These are phyloP conservation scores for Paralichthys olivaceus DNA, from an alignment of 2,113 vertebrate species.

Conservation along the genomic window DNA sequence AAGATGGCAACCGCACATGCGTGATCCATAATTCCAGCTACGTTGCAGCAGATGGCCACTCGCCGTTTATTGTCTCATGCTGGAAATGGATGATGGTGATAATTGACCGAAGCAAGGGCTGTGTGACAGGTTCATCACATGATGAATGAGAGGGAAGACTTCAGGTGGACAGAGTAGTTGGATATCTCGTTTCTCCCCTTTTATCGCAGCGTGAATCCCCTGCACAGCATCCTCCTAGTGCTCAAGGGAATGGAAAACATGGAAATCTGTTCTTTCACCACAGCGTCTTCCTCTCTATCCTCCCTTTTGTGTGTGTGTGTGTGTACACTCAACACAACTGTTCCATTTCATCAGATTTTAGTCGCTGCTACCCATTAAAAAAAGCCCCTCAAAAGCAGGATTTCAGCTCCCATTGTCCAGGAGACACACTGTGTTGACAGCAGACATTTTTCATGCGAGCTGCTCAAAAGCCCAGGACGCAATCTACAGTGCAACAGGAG, in stretches of 20 bases:
- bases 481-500: conserved; percentile 68
- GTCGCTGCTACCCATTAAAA: conserved; percentile 52
- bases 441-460: conserved; percentile 67
- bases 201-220: conserved; percentile 78
- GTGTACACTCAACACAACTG: conserved; percentile 55
- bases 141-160: conserved; percentile 73
- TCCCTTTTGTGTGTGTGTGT: conserved; percentile 34
- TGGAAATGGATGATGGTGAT: conserved; percentile 62
- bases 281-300: conserved; percentile 38
- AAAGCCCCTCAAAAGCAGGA: conserved; percentile 56
- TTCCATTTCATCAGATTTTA: conserved; percentile 79
- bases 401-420: conserved; percentile 70
- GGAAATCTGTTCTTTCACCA: conserved; percentile 60
- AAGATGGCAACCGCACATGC: conserved; percentile 14
- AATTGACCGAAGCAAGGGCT: conserved; percentile 60
- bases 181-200: conserved; percentile 77
- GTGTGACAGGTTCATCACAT: conserved; percentile 66
- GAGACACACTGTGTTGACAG: conserved; percentile 70
- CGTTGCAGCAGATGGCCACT: conserved; percentile 61
- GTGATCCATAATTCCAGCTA: conserved; percentile 36
- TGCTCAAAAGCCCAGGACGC: conserved; percentile 63
- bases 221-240: conserved; percentile 59
- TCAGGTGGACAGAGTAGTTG: conserved; percentile 80
- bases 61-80: conserved; percentile 42
- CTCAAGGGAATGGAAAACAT: conserved; percentile 76